Evolutionary conservation across 2,888 invertebrate species (phyloP).

Genomic region (Eretmocerus hayati): DNA sequence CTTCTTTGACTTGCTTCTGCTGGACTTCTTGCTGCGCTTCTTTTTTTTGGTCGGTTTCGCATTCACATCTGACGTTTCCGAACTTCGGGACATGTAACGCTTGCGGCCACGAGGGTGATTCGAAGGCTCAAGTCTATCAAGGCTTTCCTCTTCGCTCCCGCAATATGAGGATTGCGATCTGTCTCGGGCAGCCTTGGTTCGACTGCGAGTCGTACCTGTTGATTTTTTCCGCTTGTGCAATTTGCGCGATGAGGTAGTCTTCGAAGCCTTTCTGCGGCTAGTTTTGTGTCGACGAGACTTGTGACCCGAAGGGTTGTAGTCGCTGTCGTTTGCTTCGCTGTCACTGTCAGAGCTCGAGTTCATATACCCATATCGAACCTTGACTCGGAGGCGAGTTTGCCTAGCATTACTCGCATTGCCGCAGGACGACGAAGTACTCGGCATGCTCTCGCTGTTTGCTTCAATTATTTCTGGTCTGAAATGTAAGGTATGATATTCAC

Average conservation of each 20-base stretch:
- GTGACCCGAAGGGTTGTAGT: slow-evolving; percentile 23
- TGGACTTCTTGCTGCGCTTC: slow-evolving; percentile 20
- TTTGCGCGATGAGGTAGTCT: slow-evolving; percentile 12
- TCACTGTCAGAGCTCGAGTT: slow-evolving; percentile 18
- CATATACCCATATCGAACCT: slow-evolving; percentile 2
- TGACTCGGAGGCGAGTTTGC: slow-evolving; percentile 8
- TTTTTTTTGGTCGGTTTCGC: slow-evolving; percentile 8
- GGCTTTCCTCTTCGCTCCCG: slow-evolving; percentile 23
- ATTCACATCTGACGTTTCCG: neutral
- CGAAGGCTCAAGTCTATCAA: slow-evolving; percentile 6
- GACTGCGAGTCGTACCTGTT: slow-evolving; percentile 21
- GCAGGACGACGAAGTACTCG: slow-evolving; percentile 23
- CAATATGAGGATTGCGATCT: neutral
- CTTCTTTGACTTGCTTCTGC: slow-evolving; percentile 22
- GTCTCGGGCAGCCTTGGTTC: slow-evolving; percentile 14
- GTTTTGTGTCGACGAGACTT: slow-evolving; percentile 9
- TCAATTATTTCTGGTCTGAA: no score
- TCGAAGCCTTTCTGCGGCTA: slow-evolving; percentile 21
- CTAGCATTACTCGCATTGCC: neutral
- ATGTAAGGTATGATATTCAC: no score
- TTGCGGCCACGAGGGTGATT: no score
- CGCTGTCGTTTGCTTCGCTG: slow-evolving; percentile 27
- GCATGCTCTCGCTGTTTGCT: no score
- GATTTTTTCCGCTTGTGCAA: slow-evolving; percentile 14
- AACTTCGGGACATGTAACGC: slow-evolving; percentile 15